Conservation (phyloP, 2,797 vertebrate genomes). For the Eulemur mongoz region DNA sequence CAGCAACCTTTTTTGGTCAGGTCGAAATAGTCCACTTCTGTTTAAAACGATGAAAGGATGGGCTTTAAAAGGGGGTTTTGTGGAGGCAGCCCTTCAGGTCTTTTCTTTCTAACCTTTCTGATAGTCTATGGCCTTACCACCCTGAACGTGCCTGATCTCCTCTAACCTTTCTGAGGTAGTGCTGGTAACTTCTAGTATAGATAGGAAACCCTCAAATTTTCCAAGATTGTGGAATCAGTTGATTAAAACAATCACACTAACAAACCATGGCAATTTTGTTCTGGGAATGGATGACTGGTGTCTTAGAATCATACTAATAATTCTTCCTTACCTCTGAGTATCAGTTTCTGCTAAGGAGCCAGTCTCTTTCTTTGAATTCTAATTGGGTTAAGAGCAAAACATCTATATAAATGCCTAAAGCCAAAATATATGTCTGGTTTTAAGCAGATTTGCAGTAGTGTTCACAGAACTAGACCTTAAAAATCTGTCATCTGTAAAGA, state of each 20-base stretch:
- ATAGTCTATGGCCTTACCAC: neutral
- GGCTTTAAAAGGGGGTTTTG: neutral
- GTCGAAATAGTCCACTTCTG: neutral
- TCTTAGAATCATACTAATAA: neutral
- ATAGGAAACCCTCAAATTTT: constrained; percentile 47
- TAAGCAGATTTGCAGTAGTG: neutral
- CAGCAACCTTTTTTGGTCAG: neutral
- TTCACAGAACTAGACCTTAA: constrained; percentile 38
- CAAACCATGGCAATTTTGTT: neutral
- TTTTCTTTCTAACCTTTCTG: constrained; percentile 47
- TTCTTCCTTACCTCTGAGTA: neutral
- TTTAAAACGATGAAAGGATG: constrained; percentile 51
- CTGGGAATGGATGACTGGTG: neutral
- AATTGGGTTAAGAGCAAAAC: constrained; percentile 10
- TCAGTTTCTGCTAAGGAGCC: neutral
- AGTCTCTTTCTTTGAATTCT: neutral
- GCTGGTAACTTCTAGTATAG: constrained; percentile 40
- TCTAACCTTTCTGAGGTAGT: constrained; percentile 5
- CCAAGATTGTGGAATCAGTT: constrained; percentile 42
- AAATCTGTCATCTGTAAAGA: neutral
- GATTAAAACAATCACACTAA: neutral
- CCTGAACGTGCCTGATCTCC: neutral
- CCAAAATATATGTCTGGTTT: constrained; percentile 20
- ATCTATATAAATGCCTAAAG: neutral
- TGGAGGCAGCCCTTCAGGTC: neutral